These are phyloP conservation scores for Phrynosoma platyrhinos DNA, from an alignment of 2,113 vertebrate genomes.

Conservation along the genomic window DNA sequence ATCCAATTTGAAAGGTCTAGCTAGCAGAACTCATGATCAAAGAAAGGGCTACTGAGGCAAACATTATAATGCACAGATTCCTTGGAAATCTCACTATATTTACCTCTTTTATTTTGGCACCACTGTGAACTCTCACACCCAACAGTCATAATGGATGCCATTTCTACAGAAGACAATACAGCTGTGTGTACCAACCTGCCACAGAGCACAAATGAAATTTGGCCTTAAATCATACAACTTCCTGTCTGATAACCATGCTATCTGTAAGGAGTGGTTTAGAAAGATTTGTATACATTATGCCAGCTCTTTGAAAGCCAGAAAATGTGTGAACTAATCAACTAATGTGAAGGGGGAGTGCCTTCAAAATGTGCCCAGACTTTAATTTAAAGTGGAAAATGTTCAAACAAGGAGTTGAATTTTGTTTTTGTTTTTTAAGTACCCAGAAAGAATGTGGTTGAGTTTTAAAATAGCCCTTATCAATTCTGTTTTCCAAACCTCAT, in stretches of 20 bases:
- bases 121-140: background rate
- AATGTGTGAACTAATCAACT: slow-evolving; percentile 40
- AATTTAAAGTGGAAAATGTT: slow-evolving; percentile 49
- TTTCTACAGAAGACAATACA: background rate
- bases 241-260: background rate
- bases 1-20: background rate
- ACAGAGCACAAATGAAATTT: background rate
- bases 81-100: background rate
- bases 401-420: slow-evolving; percentile 25
- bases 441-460: slow-evolving; percentile 37
- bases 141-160: background rate
- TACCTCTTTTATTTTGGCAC: background rate
- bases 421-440: slow-evolving; percentile 10
- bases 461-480: background rate
- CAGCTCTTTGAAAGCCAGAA: slow-evolving; percentile 51
- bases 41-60: background rate
- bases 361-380: slow-evolving; percentile 62
- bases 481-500: background rate
- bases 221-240: slow-evolving; percentile 27
- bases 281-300: slow-evolving; percentile 5
- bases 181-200: background rate
- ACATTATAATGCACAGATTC: background rate
- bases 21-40: too few species aligned
- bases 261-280: slow-evolving; percentile 45
- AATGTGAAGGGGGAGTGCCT: slow-evolving; percentile 21